phyloP scores from a whole-genome alignment of 2,888 invertebrate species.

The Nipponacmea schrenckii region DNA sequence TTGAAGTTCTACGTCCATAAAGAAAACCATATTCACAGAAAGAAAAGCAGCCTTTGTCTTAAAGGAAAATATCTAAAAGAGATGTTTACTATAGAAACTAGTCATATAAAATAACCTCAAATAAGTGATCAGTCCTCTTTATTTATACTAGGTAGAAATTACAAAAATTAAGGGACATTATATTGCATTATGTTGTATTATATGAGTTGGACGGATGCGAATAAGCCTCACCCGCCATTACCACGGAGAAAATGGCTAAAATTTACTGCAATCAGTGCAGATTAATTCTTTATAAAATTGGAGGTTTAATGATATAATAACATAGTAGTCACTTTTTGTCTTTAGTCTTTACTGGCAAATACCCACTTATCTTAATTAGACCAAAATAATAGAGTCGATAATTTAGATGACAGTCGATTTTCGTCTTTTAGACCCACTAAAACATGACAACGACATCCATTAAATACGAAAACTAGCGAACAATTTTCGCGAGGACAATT shows the following conservation, averaged over 20 bases:
- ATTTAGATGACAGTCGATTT: constrained; percentile 5
- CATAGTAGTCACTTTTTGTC: constrained; percentile 8
- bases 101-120: not conserved
- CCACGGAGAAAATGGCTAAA: constrained; percentile 2
- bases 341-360: constrained; percentile 4
- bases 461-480: too few relatives aligned
- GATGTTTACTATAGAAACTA: too few relatives aligned
- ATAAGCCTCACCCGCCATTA: constrained; percentile 9
- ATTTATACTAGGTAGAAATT: constrained; percentile 9
- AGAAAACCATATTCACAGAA: too few relatives aligned
- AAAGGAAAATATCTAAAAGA: too few relatives aligned
- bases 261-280: constrained; percentile 9
- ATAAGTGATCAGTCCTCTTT: constrained; percentile 2
- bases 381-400: constrained; percentile 3
- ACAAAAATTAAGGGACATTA: constrained; percentile 9
- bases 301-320: constrained; percentile 9
- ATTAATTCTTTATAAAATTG: constrained; percentile 8
- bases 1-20: too few relatives aligned
- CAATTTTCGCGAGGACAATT: too few relatives aligned
- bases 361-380: constrained; percentile 8
- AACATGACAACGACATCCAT: too few relatives aligned
- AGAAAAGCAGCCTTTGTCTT: too few relatives aligned
- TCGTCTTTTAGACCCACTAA: not conserved
- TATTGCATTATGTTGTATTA: constrained; percentile 8
- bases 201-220: constrained; percentile 8